Percentiles rank a stretch among this genome's conserved stretches.
Conservation (phyloP, 2,888 invertebrate species). For the Drosophila maculinotata region DNA sequence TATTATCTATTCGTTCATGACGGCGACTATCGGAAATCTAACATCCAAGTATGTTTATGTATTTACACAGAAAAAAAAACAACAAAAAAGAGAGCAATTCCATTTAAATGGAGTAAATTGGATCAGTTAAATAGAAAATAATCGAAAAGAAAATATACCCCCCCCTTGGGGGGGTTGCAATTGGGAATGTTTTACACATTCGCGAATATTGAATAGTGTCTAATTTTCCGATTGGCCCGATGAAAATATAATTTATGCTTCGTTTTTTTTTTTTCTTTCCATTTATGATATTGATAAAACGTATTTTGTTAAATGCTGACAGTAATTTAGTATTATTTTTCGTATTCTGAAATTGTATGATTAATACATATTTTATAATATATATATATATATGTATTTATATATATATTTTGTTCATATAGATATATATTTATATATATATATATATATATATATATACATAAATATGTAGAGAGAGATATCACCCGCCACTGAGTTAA, state of each 20-base stretch:
- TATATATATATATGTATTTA: constrained; percentile 21
- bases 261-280: constrained; percentile 12
- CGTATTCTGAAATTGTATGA: constrained; percentile 41
- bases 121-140: constrained; percentile 2
- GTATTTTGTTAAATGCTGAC: constrained; percentile 44
- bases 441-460: constrained; percentile 35
- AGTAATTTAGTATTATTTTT: constrained; percentile 35
- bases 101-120: constrained; percentile 15
- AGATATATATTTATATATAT: constrained; percentile 5
- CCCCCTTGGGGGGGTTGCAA: constrained; percentile 2
- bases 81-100: too few relatives aligned
- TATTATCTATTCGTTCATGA: constrained; percentile 31
- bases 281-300: constrained; percentile 32
- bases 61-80: constrained; percentile 58
- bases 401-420: constrained; percentile 14
- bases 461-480: constrained; percentile 58
- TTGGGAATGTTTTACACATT: constrained; percentile 3
- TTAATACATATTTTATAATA: constrained; percentile 36
- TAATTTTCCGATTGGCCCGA: constrained; percentile 22
- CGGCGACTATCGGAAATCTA: constrained; percentile 38
- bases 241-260: constrained; percentile 28
- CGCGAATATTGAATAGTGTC: constrained; percentile 8
- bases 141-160: neutral
- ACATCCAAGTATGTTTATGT: constrained; percentile 42
- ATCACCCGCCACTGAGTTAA: constrained; percentile 79